Base-by-base conservation (phyloP, 53 echinoderm and acorn worm genomes). In the Patiria pectinifera region DNA sequence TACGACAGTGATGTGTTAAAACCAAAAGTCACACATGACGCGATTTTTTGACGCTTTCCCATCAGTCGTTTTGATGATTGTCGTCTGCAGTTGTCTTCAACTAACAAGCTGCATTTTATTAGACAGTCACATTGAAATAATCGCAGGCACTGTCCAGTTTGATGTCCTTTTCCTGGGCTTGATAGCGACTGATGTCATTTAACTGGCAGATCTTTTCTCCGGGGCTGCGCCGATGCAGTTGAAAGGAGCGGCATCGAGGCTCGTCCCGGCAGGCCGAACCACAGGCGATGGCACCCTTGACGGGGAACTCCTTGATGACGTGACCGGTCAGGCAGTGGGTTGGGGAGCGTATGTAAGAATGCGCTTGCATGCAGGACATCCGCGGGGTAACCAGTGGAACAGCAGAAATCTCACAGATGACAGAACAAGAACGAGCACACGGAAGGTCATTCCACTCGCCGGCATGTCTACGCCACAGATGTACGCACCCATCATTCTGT, bases 251-350 rank as follows among this genome's bases (percentile, higher is more conserved):
- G 76, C 76, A 76, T 76, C 35, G 23, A 76, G 76, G 76, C 25
- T 76, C 76, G 3, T 25, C 76, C 11, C 25, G 76, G 76, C 76
- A 76, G 22, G 21, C 76, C 25, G 35, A 76, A 76, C 25, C 76
- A 24, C 76, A 76, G 24, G 76, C 76, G 35, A 35, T 25, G 24
- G 6, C 26, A 76, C 76, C 4, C 80, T 80, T 80, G 80, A 44
- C 18, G 2, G 80, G 12, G 80, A 80, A 47, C 26, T 80, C 80
- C 47, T 80, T 47, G 80, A 80, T 46, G 80, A 80, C 26, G 80
- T 80, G 80, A 80, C 80, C 45, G 47, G 80, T 80, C 80, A 80
- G 80, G 80, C 80, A 80, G 45, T 44, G 12, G 80, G 14, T 45
- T 44, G 80, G 26, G 80, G 45, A 47, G 66, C 15, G 66, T 3